These are phyloP conservation scores for Falco punctatus DNA, from an alignment of 2,113 vertebrate genomes.

Conservation along the genomic window DNA sequence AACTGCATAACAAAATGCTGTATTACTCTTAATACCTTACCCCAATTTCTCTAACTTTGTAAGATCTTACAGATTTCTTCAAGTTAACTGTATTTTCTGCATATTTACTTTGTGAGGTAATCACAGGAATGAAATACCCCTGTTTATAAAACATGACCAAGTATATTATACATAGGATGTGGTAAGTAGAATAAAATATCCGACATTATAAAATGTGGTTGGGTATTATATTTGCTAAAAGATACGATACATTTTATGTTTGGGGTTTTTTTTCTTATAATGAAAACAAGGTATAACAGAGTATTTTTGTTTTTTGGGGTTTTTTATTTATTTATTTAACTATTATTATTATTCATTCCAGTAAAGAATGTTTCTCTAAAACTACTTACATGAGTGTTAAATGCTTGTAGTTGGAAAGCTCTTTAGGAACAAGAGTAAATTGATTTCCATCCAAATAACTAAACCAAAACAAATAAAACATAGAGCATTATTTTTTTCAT, in stretches of 20 bases:
- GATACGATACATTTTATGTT: neutral
- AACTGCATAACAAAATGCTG: neutral
- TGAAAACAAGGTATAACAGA: neutral
- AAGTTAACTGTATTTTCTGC: neutral
- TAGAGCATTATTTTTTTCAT: neutral
- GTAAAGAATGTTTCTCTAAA: neutral
- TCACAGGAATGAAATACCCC: neutral
- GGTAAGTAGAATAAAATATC: neutral
- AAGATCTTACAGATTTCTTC: neutral
- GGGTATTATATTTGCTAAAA: neutral
- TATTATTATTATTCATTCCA: neutral
- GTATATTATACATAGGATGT: neutral
- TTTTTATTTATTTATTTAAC: too few relatives aligned
- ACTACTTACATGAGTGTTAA: constrained; percentile 96
- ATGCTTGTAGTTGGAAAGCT: constrained; percentile 96
- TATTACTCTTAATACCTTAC: neutral
- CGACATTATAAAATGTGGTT: neutral
- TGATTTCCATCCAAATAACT: constrained; percentile 99
- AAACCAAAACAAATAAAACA: constrained; percentile 47
- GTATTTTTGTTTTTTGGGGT: neutral
- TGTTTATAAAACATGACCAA: neutral
- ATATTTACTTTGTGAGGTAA: neutral
- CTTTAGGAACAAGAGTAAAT: constrained; percentile 93
- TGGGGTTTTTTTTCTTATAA: neutral
- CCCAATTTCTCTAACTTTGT: neutral